phyloP scores from a whole-genome alignment of 2,113 vertebrate genomes.

The Geococcyx californianus region DNA sequence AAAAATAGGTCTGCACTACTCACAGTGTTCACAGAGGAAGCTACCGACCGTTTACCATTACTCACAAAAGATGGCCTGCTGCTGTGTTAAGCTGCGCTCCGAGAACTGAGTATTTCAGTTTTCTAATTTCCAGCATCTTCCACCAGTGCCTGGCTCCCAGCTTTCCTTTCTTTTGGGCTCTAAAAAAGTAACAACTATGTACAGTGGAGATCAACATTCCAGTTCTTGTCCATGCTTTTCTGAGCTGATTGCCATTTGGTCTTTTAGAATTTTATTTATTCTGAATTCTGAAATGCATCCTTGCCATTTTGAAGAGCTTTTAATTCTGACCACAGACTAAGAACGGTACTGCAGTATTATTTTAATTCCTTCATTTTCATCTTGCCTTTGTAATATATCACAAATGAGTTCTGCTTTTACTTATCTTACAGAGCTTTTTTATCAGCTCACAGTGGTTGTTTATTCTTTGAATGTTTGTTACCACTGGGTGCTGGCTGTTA shows the following conservation, averaged over 20 bases:
- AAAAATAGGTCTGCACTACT: background rate
- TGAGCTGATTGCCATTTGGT: background rate
- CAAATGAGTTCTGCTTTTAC: conserved; percentile 35
- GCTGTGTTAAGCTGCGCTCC: background rate
- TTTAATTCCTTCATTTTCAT: conserved; percentile 62
- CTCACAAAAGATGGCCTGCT: background rate
- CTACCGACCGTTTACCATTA: background rate
- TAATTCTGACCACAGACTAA: conserved; percentile 48
- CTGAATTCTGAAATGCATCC: conserved; percentile 45
- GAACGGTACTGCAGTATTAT: conserved; percentile 52
- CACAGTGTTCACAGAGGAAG: background rate
- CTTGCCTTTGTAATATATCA: conserved; percentile 13
- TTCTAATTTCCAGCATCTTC: background rate
- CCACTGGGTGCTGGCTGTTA: background rate
- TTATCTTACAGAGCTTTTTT: conserved; percentile 39
- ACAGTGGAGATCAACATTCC: background rate
- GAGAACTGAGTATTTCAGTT: conserved; percentile 21
- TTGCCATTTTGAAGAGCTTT: conserved; percentile 43
- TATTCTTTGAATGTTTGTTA: conserved; percentile 1
- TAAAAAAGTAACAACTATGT: background rate
- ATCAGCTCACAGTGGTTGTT: background rate
- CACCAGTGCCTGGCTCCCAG: background rate
- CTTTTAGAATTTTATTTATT: conserved; percentile 19
- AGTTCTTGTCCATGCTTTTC: conserved; percentile 12
- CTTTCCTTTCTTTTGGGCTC: background rate